Conservation (phyloP, 2,797 vertebrate genomes). For the Columba guinea region DNA sequence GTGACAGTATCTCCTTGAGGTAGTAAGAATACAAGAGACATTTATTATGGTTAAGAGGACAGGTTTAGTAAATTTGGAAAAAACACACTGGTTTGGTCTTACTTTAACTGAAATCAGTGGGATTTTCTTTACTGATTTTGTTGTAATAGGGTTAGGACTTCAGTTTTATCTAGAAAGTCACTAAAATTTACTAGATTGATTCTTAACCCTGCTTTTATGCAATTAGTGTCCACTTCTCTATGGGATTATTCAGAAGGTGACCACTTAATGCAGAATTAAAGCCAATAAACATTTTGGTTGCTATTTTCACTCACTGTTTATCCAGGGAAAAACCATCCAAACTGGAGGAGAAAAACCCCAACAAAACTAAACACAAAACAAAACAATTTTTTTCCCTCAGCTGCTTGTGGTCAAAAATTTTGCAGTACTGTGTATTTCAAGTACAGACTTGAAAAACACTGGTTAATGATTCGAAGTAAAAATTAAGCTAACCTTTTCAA, state of each 20-base stretch:
- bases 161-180: neutral
- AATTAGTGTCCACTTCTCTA: neutral
- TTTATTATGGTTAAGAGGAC: neutral
- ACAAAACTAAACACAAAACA: neutral
- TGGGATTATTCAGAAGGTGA: neutral
- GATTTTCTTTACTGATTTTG: neutral
- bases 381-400: accelerated
- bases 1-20: neutral
- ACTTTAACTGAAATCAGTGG: neutral
- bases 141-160: neutral
- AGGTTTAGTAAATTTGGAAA: neutral
- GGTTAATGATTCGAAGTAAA: neutral
- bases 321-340: neutral
- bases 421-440: neutral
- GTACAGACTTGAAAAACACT: neutral
- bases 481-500: neutral
- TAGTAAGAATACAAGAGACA: neutral
- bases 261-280: neutral
- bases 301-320: neutral
- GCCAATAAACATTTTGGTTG: neutral
- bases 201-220: neutral
- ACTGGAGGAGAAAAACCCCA: accelerated
- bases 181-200: neutral
- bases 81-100: neutral
- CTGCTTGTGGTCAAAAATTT: neutral